A percentile compares a stretch with the other conserved stretches of the same genome.
These are phyloP conservation scores for Desoria tigrina DNA, from an alignment of 2,888 invertebrate species.

Conservation along the genomic window DNA sequence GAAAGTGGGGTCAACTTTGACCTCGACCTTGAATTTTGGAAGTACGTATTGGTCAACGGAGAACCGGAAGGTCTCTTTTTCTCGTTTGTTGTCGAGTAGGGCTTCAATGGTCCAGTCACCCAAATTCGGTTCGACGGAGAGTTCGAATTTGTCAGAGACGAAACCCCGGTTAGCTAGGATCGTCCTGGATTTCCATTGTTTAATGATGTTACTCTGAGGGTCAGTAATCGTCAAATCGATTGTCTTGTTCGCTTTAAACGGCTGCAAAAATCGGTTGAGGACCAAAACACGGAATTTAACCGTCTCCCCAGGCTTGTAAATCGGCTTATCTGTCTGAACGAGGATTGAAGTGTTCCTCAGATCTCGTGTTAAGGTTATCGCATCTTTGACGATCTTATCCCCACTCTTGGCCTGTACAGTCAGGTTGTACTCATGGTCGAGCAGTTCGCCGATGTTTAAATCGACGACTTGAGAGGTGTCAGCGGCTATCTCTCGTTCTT, in stretches of 20 bases:
- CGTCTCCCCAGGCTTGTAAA: slow-evolving; percentile 82
- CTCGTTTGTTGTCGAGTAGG: not conserved
- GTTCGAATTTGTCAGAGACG: slow-evolving; percentile 70
- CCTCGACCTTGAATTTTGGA: slow-evolving; percentile 86
- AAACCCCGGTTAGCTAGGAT: slow-evolving; percentile 64
- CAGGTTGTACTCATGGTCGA: slow-evolving; percentile 25
- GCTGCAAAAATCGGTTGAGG: slow-evolving; percentile 73
- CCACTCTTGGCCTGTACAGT: slow-evolving; percentile 5
- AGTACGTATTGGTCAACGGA: slow-evolving; percentile 86
- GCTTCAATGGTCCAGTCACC: slow-evolving; percentile 72
- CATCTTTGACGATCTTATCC: not conserved
- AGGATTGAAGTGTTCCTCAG: slow-evolving; percentile 63
- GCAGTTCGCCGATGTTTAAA: slow-evolving; percentile 4
- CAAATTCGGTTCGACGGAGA: slow-evolving; percentile 80
- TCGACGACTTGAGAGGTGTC: not conserved
- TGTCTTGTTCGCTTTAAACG: slow-evolving; percentile 62
- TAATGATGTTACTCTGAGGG: slow-evolving; percentile 38
- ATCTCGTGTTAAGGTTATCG: slow-evolving; percentile 58
- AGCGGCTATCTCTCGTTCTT: not conserved
- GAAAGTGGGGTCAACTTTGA: slow-evolving; percentile 74
- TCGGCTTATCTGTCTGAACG: slow-evolving; percentile 86
- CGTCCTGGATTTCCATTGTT: slow-evolving; percentile 18
- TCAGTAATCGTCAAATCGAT: slow-evolving; percentile 31
- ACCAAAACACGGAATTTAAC: slow-evolving; percentile 59
- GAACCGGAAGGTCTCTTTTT: slow-evolving; percentile 58